Conservation (phyloP, 2,113 vertebrate species). For the Neotoma lepida region DNA sequence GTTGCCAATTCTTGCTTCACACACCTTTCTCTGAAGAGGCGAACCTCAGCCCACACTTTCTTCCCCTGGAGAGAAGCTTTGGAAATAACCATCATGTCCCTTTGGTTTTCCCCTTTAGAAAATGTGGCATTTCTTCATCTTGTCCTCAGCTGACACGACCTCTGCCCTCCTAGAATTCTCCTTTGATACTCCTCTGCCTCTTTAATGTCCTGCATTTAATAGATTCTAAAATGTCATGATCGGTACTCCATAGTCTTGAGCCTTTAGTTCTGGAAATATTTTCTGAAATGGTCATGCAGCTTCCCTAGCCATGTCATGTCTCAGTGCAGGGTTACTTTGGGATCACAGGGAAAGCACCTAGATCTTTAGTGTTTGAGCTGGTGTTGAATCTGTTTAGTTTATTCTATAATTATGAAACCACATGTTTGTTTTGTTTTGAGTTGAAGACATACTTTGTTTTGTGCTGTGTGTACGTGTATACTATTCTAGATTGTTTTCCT, state of each 20-base stretch:
- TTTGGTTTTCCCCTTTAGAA: not conserved
- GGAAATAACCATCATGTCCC: not conserved
- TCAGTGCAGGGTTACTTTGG: not conserved
- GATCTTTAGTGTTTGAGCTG: constrained; percentile 23
- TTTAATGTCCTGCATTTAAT: not conserved
- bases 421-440: not conserved
- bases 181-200: not conserved
- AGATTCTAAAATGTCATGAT: constrained; percentile 19
- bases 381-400: not conserved
- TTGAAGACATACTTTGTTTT: not conserved
- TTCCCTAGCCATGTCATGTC: not conserved
- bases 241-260: not conserved
- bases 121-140: not conserved
- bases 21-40: not conserved
- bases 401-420: not conserved
- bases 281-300: not conserved
- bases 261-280: not conserved
- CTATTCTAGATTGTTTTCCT: not conserved
- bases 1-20: not conserved
- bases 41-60: not conserved
- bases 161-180: not conserved
- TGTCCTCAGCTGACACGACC: not conserved
- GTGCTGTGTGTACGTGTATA: not conserved
- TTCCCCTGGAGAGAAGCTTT: not conserved
- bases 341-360: not conserved